Percentiles rank a stretch among this genome's conserved stretches.
Conservation (phyloP, 2,113 vertebrate species). For the Turnix velox region DNA sequence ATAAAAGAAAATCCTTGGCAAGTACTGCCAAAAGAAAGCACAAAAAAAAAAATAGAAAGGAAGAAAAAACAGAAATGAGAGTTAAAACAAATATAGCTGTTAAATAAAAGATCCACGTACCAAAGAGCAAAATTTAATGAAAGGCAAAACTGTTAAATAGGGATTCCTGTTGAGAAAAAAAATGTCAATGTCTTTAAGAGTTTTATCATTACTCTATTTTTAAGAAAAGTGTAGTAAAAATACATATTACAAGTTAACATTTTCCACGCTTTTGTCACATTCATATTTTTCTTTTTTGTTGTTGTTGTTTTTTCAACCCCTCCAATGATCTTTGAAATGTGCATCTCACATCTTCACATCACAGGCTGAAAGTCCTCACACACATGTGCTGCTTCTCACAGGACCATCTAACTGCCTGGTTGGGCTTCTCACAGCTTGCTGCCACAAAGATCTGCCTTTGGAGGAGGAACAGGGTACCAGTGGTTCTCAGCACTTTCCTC, state of each 20-base stretch:
- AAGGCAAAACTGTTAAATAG: conserved; percentile 80
- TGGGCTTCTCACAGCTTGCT: background rate
- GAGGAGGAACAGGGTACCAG: conserved; percentile 2
- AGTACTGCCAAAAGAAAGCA: background rate
- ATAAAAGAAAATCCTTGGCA: conserved; percentile 26
- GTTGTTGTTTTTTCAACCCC: conserved; percentile 17
- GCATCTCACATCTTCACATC: conserved; percentile 25
- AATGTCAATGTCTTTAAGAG: conserved; percentile 77
- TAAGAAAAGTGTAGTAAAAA: conserved; percentile 89
- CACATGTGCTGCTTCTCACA: background rate
- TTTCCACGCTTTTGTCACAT: conserved; percentile 64
- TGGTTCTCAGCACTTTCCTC: background rate
- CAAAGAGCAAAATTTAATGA: conserved; percentile 86
- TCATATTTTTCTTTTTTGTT: background rate
- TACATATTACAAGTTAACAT: conserved; percentile 84
- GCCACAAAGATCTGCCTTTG: conserved; percentile 1
- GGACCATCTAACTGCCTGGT: background rate
- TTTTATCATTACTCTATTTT: conserved; percentile 78
- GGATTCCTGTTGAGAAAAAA: conserved; percentile 81
- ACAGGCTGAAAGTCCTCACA: conserved; percentile 34
- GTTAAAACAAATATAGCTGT: conserved; percentile 74
- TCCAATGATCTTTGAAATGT: conserved; percentile 40
- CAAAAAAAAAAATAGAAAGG: background rate
- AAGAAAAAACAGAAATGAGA: conserved; percentile 49
- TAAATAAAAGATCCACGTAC: conserved; percentile 82